phyloP scores from a whole-genome alignment of 2,888 invertebrate species.

The Troides aeacus region DNA sequence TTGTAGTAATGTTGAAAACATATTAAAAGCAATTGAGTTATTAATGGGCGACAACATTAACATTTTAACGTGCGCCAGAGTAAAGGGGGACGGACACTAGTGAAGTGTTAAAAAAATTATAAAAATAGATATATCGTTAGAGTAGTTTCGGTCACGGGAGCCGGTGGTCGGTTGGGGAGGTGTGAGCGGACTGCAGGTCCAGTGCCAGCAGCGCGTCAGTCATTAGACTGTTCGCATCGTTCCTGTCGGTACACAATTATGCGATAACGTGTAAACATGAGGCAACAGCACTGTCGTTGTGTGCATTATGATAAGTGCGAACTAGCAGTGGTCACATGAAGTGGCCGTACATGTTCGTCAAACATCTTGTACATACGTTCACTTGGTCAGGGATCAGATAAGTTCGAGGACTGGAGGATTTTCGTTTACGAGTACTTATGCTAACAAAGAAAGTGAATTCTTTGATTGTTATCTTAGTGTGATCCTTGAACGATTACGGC shows the following conservation, averaged over 20 bases:
- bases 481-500: no score
- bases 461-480: no score
- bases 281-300: slow-evolving; percentile 48
- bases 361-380: slow-evolving; percentile 43
- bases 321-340: slow-evolving; percentile 32
- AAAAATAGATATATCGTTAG: no score
- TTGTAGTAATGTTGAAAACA: slow-evolving; percentile 41
- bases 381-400: slow-evolving; percentile 47
- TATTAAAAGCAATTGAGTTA: slow-evolving; percentile 37
- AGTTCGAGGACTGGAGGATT: background rate
- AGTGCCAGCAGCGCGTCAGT: slow-evolving; percentile 66
- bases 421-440: background rate
- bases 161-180: slow-evolving; percentile 34
- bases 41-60: no score
- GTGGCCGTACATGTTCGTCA: slow-evolving; percentile 41
- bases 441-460: no score
- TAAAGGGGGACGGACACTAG: slow-evolving; percentile 59
- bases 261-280: slow-evolving; percentile 70
- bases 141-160: slow-evolving; percentile 61
- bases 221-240: slow-evolving; percentile 52
- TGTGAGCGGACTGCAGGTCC: slow-evolving; percentile 57
- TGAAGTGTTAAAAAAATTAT: slow-evolving; percentile 43
- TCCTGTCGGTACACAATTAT: slow-evolving; percentile 48
- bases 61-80: slow-evolving; percentile 53
- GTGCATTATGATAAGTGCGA: slow-evolving; percentile 49